Conservation (phyloP, 2,113 vertebrate genomes). For the Oxyura jamaicensis region DNA sequence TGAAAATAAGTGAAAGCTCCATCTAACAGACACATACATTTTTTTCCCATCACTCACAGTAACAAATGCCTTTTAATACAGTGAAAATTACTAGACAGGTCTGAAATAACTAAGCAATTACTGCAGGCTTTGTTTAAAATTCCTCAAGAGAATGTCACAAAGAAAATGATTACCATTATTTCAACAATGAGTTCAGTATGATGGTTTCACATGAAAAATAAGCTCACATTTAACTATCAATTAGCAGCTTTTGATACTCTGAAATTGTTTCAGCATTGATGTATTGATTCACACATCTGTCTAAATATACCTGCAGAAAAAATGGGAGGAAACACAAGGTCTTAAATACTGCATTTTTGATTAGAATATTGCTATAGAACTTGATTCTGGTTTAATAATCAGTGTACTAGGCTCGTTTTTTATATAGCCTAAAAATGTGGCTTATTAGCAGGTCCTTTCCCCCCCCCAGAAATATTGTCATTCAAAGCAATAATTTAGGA, state of each 20-base stretch:
- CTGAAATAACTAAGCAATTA: constrained; percentile 76
- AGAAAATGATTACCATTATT: constrained; percentile 73
- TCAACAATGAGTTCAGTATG: constrained; percentile 44
- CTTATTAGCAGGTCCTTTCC: background rate
- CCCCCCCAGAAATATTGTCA: background rate
- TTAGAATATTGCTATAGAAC: background rate
- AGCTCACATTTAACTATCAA: constrained; percentile 67
- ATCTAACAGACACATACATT: constrained; percentile 40
- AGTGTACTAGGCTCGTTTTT: background rate
- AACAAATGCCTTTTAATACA: constrained; percentile 70
- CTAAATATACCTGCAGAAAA: constrained; percentile 32
- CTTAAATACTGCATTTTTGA: background rate
- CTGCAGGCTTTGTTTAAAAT: constrained; percentile 73
- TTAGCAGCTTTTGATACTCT: constrained; percentile 66
- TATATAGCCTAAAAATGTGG: background rate
- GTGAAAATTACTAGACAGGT: constrained; percentile 74
- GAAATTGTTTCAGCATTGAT: constrained; percentile 43
- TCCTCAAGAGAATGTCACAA: constrained; percentile 64
- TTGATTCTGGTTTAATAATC: background rate
- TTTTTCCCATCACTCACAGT: constrained; percentile 49
- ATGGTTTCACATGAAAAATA: constrained; percentile 57
- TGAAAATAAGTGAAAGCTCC: constrained; percentile 69
- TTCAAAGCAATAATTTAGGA: background rate
- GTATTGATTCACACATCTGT: constrained; percentile 16
- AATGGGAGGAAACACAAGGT: background rate